These are phyloP conservation scores for Physocephala rufipes DNA, from an alignment of 2,888 invertebrate species.

Conservation along the genomic window DNA sequence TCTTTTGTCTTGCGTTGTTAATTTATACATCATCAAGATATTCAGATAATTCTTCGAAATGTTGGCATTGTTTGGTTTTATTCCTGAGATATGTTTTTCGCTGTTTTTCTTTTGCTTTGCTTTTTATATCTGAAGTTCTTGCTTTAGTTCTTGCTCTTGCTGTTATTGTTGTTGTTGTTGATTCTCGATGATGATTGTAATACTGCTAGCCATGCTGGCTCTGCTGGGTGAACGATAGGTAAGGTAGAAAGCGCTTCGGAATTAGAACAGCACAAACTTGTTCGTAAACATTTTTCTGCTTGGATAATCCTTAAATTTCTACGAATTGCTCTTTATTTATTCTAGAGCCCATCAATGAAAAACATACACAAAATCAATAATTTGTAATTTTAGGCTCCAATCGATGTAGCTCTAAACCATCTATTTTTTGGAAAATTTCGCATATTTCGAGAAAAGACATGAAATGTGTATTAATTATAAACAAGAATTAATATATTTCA, in stretches of 20 bases:
- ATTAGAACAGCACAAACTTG: neutral
- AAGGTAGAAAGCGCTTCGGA: neutral
- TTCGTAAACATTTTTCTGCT: neutral
- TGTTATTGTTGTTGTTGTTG: slow-evolving; percentile 18
- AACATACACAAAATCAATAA: no score
- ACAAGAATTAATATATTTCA: no score
- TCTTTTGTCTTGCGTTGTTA: slow-evolving; percentile 3
- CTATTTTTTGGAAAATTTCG: neutral
- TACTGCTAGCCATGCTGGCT: no score
- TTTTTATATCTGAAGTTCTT: no score
- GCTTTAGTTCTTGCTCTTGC: no score
- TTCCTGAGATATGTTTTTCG: slow-evolving; percentile 1
- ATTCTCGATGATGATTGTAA: neutral
- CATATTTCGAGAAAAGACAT: neutral
- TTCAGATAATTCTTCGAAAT: slow-evolving; percentile 25
- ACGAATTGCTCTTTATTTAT: neutral
- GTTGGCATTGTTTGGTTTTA: slow-evolving; percentile 22
- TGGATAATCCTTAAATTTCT: neutral
- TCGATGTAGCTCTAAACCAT: neutral
- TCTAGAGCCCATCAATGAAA: no score
- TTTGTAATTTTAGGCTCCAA: neutral
- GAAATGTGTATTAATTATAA: no score
- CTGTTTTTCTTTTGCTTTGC: slow-evolving; percentile 8
- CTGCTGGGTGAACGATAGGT: neutral
- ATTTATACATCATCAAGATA: slow-evolving; percentile 29